Percentiles rank a stretch among this genome's conserved stretches.
Conservation (phyloP, 2,797 vertebrate species). For the Fratercula arctica region DNA sequence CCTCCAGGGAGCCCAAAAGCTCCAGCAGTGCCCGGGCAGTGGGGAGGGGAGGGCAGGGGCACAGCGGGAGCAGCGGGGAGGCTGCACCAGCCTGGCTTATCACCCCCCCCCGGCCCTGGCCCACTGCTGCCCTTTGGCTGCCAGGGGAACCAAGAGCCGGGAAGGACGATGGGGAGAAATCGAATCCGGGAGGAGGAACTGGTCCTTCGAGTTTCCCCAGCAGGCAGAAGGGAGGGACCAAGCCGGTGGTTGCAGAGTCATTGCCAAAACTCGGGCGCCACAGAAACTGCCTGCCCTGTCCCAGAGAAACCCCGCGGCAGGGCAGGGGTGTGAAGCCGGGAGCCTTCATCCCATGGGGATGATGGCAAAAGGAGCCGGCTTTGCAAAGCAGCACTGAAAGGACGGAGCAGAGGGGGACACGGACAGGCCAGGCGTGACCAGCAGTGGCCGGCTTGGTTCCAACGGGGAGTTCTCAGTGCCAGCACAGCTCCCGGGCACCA, state of each 20-base stretch:
- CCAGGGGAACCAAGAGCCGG: fast-evolving
- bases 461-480: background rate
- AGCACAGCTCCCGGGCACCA: background rate
- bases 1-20: background rate
- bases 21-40: background rate
- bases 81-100: background rate
- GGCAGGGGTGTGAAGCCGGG: background rate
- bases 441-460: fast-evolving
- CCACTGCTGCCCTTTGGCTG: background rate
- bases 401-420: background rate
- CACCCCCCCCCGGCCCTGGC: background rate
- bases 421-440: background rate
- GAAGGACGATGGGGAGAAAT: background rate
- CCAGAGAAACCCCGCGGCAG: fast-evolving
- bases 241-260: background rate
- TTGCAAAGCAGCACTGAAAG: background rate
- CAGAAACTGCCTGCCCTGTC: background rate
- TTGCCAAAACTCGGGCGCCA: background rate
- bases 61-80: background rate
- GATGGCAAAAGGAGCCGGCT: background rate
- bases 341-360: fast-evolving
- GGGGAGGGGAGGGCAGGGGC: background rate
- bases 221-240: background rate
- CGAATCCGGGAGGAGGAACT: background rate
- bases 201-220: slow-evolving; percentile 34